Evolutionary conservation across 2,797 vertebrate genomes (phyloP).

Genomic region (Chaetodon trifasciatus): DNA sequence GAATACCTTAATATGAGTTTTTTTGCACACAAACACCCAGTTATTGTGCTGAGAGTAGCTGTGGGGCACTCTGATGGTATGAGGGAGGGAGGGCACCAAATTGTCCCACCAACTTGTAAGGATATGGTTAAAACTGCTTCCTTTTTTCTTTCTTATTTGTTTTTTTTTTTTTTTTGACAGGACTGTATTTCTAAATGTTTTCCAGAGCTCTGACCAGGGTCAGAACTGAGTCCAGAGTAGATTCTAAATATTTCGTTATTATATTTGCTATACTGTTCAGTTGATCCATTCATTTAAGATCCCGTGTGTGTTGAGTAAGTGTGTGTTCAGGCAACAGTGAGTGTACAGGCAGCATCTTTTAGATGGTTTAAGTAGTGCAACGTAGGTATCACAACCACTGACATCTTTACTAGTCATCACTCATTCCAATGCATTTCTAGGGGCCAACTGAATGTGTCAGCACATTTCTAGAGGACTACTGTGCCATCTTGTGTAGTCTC

Average conservation of each 20-base stretch:
- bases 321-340: conserved; percentile 43
- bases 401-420: conserved; percentile 80
- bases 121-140: conserved; percentile 44
- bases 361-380: conserved; percentile 39
- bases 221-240: conserved; percentile 15
- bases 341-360: conserved; percentile 44
- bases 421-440: conserved; percentile 82
- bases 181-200: conserved; percentile 46
- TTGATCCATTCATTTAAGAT: conserved; percentile 31
- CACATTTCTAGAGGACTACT: conserved; percentile 58
- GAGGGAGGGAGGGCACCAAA: conserved; percentile 75
- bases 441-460: conserved; percentile 62
- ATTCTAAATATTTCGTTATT: conserved; percentile 13
- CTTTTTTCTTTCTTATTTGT: conserved; percentile 18
- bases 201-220: conserved; percentile 27
- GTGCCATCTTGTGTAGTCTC: conserved; percentile 64
- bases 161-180: conserved; percentile 18
- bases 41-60: conserved; percentile 83
- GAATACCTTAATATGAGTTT: conserved; percentile 89
- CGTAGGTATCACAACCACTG: conserved; percentile 74
- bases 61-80: conserved; percentile 75
- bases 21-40: conserved; percentile 84
- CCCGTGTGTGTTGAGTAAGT: conserved; percentile 43
- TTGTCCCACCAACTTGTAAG: conserved; percentile 49
- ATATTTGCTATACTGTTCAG: conserved; percentile 28